Evolutionary conservation across 2,888 invertebrate genomes (phyloP).

Genomic region (Hesperia comma): DNA sequence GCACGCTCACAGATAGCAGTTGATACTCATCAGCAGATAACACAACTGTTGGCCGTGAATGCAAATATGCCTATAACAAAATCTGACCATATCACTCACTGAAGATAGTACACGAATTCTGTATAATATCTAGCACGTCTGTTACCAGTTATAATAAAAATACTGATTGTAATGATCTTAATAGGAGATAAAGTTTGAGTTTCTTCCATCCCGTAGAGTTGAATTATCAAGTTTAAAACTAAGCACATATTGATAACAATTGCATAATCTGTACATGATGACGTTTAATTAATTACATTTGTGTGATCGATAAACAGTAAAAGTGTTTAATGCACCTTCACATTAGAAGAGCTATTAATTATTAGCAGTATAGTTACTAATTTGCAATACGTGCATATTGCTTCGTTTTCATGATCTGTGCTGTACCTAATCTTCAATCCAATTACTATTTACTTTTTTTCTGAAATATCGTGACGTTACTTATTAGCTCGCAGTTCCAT

Average conservation of each 20-base stretch:
- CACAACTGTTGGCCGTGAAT: slow-evolving; percentile 54
- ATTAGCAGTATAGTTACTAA: not conserved
- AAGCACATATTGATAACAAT: not conserved
- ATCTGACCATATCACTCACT: slow-evolving; percentile 32
- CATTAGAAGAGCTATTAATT: too few species aligned
- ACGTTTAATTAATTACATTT: not conserved
- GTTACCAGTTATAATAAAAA: slow-evolving; percentile 31
- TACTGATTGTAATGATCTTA: slow-evolving; percentile 35
- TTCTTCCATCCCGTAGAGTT: not conserved
- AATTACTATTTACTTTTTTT: too few species aligned
- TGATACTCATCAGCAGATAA: slow-evolving; percentile 72
- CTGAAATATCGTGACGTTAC: too few species aligned
- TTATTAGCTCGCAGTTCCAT: too few species aligned
- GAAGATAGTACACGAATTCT: slow-evolving; percentile 62
- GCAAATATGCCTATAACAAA: slow-evolving; percentile 54
- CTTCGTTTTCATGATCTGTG: too few species aligned
- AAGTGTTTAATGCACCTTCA: not conserved
- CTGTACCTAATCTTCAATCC: too few species aligned
- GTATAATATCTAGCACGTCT: slow-evolving; percentile 38
- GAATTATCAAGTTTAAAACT: not conserved
- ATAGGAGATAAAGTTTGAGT: not conserved
- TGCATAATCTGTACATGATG: slow-evolving; percentile 7
- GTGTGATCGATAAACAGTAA: not conserved
- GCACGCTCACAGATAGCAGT: slow-evolving; percentile 67
- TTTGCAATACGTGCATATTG: not conserved